Evolutionary conservation across 2,888 invertebrate genomes (phyloP), one percentile per base, ranked within the genome.

Genomic region (Xylophagus ater): DNA sequence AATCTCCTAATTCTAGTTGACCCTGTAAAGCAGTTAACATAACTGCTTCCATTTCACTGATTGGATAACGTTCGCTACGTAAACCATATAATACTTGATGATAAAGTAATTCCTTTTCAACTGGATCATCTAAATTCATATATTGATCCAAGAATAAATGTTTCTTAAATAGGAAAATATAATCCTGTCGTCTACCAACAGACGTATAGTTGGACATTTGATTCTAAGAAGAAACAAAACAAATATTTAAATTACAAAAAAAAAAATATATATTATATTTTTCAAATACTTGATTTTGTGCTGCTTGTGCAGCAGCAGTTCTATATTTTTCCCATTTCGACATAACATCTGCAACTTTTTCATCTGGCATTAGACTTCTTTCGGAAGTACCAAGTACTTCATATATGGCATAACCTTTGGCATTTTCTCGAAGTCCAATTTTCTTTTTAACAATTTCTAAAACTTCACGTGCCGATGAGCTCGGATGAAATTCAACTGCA

Each of bases 1-100:
- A 85, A 66, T 93, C 92, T 23, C 92, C 86, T 47, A 85, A 71
- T 61, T 93, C 93, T 21, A 92, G 73, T 64, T 94, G 94, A 28
- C 89, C 86, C 73, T 93, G 89, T 32, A 94, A 71, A 14, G 94
- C 90, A 33, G 92, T 87, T 41, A 94, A 65, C 86, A 92, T 90
- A 64, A 90, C 86, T 43, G 93, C 93, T 70, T 94, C 93, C 61
- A 89, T 87, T 54, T 89, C 88, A 34, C 89, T 86, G 34, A 94
- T 82, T 2, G 93, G 94, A 59, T 90, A 86, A 18, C 89, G 73
- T 68, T 93, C 92, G 49, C 87, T 85, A 39, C 92, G 74, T 42
- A 94, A 75, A 49, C 88, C 83, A 58, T 92, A 88, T 44, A 94
- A 67, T 35, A 92, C 83, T 66, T 94, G 94, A 68, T 93, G 90